Evolutionary conservation across 2,797 vertebrate species (phyloP), one percentile per base, ranked within the genome.

Genomic region (Rhinophrynus dorsalis): DNA sequence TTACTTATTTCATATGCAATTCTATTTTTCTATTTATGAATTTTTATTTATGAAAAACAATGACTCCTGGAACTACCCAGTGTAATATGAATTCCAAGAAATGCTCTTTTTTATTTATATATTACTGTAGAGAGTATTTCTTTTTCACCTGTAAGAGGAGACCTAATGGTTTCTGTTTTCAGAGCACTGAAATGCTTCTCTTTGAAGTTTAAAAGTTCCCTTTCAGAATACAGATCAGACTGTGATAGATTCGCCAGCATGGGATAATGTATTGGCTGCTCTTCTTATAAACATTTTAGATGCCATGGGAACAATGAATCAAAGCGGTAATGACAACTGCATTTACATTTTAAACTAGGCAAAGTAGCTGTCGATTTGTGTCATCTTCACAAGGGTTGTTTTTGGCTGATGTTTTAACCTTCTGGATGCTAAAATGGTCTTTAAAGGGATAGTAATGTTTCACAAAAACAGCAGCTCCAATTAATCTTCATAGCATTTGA

Each of bases 161-260:
- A 26, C 26, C 6, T 30, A 30, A 44, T 20, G 38, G 40, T 29
- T 44, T 30, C 20, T 40, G 23, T 42, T 27, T 20, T 3, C 13
- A 44, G 15, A 10, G 9, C 57, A 60, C 42, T 58, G 32, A 38
- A 17, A 44, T 44, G 8, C 12, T 27, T 13, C 24, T n/a, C 57
- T 60, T 60, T 44, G 57, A 60, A 44, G 57, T 27, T 44, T 40
- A 18, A 7, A n/a, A n/a, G n/a, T 44, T 29, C 33, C n/a, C 7
- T 30, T 44, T 18, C 38, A 17, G 57, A 60, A 60, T 60, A 60
- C 57, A 29, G 57, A 60, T 44, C 57, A 60, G 38, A 24, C n/a
- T 18, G 3, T 18, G 5, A 60, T 60, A 30, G 38, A 40, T 60
- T 42, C 26, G 3, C 38, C 24, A 24, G n/a, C 57, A 17, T 4